Evolutionary conservation across 2,113 vertebrate genomes (phyloP).

Genomic region (Clarias gariepinus): DNA sequence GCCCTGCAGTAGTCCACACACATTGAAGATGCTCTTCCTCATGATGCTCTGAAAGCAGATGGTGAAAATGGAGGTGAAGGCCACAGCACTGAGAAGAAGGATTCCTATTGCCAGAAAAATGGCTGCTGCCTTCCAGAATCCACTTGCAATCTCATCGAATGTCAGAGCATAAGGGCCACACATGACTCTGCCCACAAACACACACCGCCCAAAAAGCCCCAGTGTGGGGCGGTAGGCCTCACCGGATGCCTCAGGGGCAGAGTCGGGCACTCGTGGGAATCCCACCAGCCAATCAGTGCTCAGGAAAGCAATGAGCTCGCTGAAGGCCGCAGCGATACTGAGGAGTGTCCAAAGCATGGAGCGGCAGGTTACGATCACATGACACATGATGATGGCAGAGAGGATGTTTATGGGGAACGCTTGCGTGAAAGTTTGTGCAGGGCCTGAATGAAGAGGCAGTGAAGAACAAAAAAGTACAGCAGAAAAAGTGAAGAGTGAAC

Average conservation of each 20-base stretch:
- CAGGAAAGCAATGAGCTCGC: constrained; percentile 95
- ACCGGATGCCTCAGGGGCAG: constrained; percentile 16
- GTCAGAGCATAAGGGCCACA: constrained; percentile 88
- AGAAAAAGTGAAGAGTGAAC: not conserved
- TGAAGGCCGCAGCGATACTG: constrained; percentile 91
- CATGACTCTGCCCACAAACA: constrained; percentile 75
- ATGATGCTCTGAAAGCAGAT: constrained; percentile 96
- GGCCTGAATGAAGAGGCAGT: not conserved
- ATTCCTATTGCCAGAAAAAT: constrained; percentile 91
- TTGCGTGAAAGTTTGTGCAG: not conserved
- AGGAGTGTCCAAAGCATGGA: constrained; percentile 98
- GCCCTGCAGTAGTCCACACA: constrained; percentile 93
- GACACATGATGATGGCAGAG: constrained; percentile 83
- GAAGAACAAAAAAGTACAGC: not conserved
- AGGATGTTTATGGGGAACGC: not conserved
- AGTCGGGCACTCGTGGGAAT: constrained; percentile 60
- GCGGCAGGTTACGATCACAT: constrained; percentile 96
- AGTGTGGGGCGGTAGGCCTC: constrained; percentile 77
- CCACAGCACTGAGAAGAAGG: constrained; percentile 85
- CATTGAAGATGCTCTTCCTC: constrained; percentile 98
- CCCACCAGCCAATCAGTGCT: constrained; percentile 92
- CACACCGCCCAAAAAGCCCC: constrained; percentile 90
- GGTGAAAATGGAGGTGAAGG: constrained; percentile 91
- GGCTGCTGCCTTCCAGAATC: constrained; percentile 94
- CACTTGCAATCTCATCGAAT: constrained; percentile 92